Conservation (phyloP, 2,797 vertebrate species). For the Poecilia wingei region DNA sequence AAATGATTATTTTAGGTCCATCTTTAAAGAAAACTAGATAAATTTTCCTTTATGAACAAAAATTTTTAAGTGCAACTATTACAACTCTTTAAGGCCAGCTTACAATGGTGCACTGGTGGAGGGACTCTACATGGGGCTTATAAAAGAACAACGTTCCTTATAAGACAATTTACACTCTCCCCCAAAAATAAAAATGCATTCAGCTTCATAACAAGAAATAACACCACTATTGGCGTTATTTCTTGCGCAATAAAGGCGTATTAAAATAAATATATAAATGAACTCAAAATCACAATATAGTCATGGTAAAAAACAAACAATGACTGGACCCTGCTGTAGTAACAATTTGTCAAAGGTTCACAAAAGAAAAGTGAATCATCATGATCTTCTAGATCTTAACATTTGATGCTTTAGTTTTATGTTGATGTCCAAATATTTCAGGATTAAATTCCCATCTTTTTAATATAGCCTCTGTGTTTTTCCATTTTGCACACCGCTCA, state of each 20-base stretch:
- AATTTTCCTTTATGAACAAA: background rate
- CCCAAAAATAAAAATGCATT: background rate
- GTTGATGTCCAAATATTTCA: background rate
- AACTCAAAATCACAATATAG: background rate
- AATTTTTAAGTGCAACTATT: background rate
- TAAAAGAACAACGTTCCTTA: background rate
- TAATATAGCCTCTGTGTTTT: background rate
- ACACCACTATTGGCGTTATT: background rate
- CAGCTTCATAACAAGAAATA: background rate
- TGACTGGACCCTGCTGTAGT: background rate
- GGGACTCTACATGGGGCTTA: background rate
- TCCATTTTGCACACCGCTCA: background rate
- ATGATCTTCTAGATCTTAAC: background rate
- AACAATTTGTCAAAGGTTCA: background rate
- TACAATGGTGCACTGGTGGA: background rate
- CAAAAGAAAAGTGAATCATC: background rate
- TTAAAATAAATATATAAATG: background rate
- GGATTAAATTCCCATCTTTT: background rate
- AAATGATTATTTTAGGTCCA: background rate
- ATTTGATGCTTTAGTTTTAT: background rate
- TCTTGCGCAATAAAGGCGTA: background rate
- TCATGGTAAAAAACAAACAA: background rate
- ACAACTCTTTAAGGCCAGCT: background rate
- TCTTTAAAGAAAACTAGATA: background rate
- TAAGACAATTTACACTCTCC: background rate